A percentile compares a stretch with the other conserved stretches of the same genome.
Evolutionary conservation across 2,797 vertebrate genomes (phyloP).

Genomic region (Typhlichthys subterraneus): DNA sequence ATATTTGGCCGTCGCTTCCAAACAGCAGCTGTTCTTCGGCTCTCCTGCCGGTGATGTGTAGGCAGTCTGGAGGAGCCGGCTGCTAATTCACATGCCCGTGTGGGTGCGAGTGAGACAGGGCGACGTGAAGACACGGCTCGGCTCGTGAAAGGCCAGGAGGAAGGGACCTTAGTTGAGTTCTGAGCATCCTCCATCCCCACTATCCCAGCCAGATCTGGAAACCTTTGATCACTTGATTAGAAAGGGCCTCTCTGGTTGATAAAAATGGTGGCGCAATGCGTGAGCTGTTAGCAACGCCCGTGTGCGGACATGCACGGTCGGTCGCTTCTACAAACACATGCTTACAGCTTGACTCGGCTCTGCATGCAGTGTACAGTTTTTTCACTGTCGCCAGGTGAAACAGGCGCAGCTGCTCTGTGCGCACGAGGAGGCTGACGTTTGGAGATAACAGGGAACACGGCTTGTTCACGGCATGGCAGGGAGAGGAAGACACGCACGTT

Average conservation of each 20-base stretch:
- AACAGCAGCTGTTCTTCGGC: conserved; percentile 50
- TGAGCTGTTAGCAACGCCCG: conserved; percentile 20
- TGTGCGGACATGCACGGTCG: too few relatives aligned
- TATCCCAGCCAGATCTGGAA: conserved; percentile 22
- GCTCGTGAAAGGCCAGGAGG: conserved; percentile 24
- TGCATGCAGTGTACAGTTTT: conserved; percentile 36
- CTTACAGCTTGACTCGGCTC: conserved; percentile 14
- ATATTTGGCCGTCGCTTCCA: conserved; percentile 34
- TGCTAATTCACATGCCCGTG: conserved; percentile 57
- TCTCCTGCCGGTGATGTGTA: conserved; percentile 45
- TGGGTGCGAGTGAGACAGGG: conserved; percentile 46
- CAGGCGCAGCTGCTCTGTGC: conserved; percentile 32
- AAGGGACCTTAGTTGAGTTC: conserved; percentile 14
- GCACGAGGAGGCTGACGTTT: conserved; percentile 43
- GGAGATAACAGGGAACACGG: conserved; percentile 41
- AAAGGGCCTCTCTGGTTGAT: conserved; percentile 3
- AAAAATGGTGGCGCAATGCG: neutral
- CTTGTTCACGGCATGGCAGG: conserved; percentile 32
- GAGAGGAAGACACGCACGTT: conserved; percentile 35
- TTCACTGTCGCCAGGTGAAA: conserved; percentile 20
- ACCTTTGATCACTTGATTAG: conserved; percentile 19
- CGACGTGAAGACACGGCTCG: conserved; percentile 19
- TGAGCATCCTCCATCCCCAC: conserved; percentile 23
- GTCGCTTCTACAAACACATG: conserved; percentile 23
- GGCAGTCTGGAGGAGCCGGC: conserved; percentile 57